These are phyloP conservation scores for Seira sanloemensis DNA, from an alignment of 2,888 invertebrate species.

Conservation along the genomic window DNA sequence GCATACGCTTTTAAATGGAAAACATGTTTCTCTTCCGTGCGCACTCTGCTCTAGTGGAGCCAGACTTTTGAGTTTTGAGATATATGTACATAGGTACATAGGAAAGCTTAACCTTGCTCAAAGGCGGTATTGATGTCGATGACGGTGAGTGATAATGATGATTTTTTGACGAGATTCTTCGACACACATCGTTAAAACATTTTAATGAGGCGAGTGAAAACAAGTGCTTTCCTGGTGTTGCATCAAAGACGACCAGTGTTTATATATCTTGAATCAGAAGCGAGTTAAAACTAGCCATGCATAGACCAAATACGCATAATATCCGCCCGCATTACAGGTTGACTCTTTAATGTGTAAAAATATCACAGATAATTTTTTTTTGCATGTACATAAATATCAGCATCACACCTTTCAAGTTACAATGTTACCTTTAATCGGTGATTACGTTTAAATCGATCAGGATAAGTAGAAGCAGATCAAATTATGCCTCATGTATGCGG, in stretches of 20 bases:
- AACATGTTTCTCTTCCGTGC: background rate
- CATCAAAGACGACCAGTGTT: background rate
- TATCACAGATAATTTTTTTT: background rate
- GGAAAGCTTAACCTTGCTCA: background rate
- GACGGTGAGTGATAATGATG: background rate
- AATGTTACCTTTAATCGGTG: background rate
- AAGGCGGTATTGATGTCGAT: background rate
- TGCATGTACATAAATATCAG: background rate
- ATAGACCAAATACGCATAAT: background rate
- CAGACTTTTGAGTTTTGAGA: background rate
- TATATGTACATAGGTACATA: background rate
- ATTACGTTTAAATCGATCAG: background rate
- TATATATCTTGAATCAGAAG: background rate
- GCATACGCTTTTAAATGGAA: background rate
- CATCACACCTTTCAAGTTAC: background rate
- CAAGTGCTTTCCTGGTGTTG: slow-evolving; percentile 10
- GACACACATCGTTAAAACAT: background rate
- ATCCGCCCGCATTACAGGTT: background rate
- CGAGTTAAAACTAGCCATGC: background rate
- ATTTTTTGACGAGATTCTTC: background rate
- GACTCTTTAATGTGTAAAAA: background rate
- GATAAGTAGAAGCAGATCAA: background rate
- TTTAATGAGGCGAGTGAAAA: slow-evolving; percentile 10
- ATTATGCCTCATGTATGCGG: background rate
- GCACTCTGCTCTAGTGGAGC: background rate